A percentile compares a stretch with the other conserved stretches of the same genome.
phyloP scores from a whole-genome alignment of 2,797 vertebrate species.

The Hozukius guyotensis region DNA sequence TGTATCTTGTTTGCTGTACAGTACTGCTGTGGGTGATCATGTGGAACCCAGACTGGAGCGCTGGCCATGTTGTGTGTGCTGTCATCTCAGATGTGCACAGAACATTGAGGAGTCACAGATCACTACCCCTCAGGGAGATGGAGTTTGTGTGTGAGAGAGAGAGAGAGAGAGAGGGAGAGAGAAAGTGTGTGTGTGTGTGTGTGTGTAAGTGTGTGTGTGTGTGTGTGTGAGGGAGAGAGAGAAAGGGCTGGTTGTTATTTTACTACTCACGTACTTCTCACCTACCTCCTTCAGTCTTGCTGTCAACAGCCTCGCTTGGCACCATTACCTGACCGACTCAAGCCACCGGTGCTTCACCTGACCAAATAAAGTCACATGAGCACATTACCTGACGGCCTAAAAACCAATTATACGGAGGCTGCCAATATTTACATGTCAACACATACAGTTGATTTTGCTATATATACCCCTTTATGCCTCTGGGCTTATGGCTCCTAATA shows the following conservation, averaged over 20 bases:
- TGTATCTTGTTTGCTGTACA: constrained; percentile 71
- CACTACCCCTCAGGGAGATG: constrained; percentile 69
- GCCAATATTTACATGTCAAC: not conserved
- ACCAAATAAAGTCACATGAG: constrained; percentile 20
- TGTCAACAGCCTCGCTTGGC: constrained; percentile 52
- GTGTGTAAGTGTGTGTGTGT: not conserved
- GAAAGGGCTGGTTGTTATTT: constrained; percentile 54
- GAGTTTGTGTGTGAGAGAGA: constrained; percentile 21
- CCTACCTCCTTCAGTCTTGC: constrained; percentile 47
- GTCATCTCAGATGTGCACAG: constrained; percentile 76
- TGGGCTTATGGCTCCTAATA: not conserved
- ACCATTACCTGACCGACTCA: constrained; percentile 45
- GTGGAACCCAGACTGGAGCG: constrained; percentile 71
- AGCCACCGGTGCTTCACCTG: constrained; percentile 8
- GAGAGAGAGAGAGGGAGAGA: not conserved
- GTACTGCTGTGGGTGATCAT: constrained; percentile 69
- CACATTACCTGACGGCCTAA: constrained; percentile 8
- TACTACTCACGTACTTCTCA: constrained; percentile 50
- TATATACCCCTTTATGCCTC: not conserved
- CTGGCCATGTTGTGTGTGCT: constrained; percentile 70
- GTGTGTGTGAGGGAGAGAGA: not conserved
- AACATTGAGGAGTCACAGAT: constrained; percentile 78
- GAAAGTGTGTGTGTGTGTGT: not conserved
- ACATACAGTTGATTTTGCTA: not conserved
- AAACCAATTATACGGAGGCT: not conserved